Conservation (phyloP, 1,140 invertebrate genomes). For the Andrena cerasifolii region DNA sequence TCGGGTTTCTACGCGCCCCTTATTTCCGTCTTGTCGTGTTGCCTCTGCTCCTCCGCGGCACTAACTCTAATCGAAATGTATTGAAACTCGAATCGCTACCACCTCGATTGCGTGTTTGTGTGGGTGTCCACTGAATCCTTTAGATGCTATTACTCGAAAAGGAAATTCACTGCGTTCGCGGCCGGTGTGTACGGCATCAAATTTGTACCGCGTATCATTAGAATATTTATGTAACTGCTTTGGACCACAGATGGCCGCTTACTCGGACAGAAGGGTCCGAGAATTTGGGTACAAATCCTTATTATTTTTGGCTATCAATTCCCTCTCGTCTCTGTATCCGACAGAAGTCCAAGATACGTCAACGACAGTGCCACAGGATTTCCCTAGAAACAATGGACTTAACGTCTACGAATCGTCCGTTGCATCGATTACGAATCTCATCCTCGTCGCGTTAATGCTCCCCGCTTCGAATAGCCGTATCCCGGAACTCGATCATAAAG, state of each 20-base stretch:
- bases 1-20: neutral
- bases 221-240: neutral
- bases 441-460: neutral
- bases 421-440: slow-evolving; percentile 9
- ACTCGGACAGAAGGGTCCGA: neutral
- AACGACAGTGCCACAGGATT: neutral
- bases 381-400: neutral
- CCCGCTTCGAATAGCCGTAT: neutral
- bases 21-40: neutral
- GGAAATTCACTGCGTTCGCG: neutral
- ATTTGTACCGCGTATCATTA: slow-evolving; percentile 6
- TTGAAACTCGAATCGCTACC: slow-evolving; percentile 33
- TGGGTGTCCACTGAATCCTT: neutral
- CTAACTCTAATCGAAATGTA: slow-evolving; percentile 48
- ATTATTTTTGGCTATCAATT: too few species aligned
- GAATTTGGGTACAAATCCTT: too few species aligned
- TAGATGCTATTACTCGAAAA: neutral
- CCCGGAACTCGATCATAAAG: slow-evolving; percentile 20
- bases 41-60: neutral
- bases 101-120: too few species aligned
- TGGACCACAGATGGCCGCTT: neutral
- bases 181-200: neutral
- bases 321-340: too few species aligned
- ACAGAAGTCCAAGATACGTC: too few species aligned
- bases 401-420: neutral